These are phyloP conservation scores for Lutraria lutraria DNA, from an alignment of 2,888 invertebrate genomes.

Conservation along the genomic window DNA sequence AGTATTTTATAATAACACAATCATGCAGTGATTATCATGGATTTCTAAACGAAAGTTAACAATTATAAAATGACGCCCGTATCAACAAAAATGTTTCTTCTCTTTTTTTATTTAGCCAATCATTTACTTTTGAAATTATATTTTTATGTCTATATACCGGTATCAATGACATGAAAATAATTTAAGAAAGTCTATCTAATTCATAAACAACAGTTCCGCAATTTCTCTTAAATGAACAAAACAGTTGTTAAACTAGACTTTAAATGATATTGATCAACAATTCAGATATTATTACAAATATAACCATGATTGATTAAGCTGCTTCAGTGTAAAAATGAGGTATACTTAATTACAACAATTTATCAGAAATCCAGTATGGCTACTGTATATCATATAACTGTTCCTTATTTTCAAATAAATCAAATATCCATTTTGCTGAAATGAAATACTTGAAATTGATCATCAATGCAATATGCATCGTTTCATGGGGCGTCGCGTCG, in stretches of 20 bases:
- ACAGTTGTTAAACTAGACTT: background rate
- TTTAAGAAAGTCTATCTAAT: background rate
- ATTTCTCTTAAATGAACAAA: background rate
- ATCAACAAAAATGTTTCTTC: background rate
- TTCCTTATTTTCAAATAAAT: background rate
- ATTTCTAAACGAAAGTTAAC: background rate
- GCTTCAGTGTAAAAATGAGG: background rate
- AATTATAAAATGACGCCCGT: background rate
- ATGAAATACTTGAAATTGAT: background rate
- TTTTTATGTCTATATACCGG: no score
- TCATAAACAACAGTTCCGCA: background rate
- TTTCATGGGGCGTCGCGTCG: no score
- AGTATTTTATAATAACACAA: background rate
- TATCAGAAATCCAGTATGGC: background rate
- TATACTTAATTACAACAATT: background rate
- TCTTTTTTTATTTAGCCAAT: no score
- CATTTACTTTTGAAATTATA: no score
- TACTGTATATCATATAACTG: background rate
- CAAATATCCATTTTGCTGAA: background rate
- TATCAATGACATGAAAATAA: no score
- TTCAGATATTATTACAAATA: background rate
- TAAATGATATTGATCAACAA: background rate
- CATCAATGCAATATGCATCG: no score
- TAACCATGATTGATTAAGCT: background rate
- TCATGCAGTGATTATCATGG: background rate